Evolutionary conservation across 2,797 vertebrate genomes (phyloP).

Genomic region (Etheostoma nigrum): DNA sequence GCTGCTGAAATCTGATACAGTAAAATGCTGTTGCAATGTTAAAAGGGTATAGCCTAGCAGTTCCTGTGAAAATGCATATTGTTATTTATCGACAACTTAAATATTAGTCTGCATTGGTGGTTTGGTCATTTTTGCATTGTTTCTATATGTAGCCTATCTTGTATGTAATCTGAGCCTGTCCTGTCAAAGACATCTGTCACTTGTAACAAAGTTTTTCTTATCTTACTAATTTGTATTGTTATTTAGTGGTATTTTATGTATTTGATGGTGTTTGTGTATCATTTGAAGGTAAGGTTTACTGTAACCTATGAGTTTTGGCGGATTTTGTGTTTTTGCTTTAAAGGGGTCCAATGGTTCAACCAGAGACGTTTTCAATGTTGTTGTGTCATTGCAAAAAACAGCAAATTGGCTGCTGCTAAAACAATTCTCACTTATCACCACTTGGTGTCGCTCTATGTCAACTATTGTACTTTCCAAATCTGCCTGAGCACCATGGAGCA

Average conservation of each 20-base stretch:
- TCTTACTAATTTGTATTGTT: background rate
- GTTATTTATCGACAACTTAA: background rate
- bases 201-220: no score
- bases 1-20: background rate
- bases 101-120: background rate
- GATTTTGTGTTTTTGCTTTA: background rate
- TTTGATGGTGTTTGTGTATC: background rate
- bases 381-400: background rate
- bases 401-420: background rate
- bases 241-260: background rate
- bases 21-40: background rate
- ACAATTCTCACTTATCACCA: constrained; percentile 36
- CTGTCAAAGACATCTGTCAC: no score
- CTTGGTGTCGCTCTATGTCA: constrained; percentile 49
- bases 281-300: background rate
- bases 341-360: background rate
- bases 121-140: no score
- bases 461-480: background rate
- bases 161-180: no score
- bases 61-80: background rate
- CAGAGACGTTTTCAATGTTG: background rate
- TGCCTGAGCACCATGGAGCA: background rate
- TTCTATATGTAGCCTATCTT: no score
- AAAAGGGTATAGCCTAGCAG: background rate
- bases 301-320: background rate